Evolutionary conservation across 2,888 invertebrate genomes (phyloP).

Genomic region (Thymelicus sylvestris): DNA sequence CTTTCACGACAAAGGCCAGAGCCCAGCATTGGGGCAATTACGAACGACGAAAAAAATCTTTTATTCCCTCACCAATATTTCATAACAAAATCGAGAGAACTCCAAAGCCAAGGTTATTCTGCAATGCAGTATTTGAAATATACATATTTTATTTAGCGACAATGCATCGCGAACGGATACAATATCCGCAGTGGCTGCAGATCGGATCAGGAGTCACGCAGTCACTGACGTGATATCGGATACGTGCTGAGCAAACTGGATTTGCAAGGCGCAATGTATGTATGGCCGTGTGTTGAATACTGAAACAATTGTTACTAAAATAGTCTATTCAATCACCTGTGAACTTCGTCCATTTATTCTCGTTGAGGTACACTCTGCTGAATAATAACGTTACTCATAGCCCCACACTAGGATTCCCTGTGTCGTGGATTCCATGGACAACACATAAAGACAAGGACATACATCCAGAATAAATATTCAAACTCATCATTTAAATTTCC

Average conservation of each 20-base stretch:
- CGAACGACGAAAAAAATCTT: too few relatives aligned
- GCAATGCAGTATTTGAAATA: conserved; percentile 9
- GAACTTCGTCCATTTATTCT: too few relatives aligned
- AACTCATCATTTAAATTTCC: too few relatives aligned
- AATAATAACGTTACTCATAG: too few relatives aligned
- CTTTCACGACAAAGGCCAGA: too few relatives aligned
- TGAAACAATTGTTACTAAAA: not conserved
- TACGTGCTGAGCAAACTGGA: conserved; percentile 8
- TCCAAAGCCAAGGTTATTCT: not conserved
- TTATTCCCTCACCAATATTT: not conserved
- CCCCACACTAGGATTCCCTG: too few relatives aligned
- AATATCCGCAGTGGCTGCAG: conserved; percentile 1
- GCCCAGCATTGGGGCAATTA: too few relatives aligned
- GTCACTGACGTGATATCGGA: conserved; percentile 4
- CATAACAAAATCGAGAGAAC: not conserved
- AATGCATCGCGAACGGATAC: conserved; percentile 1
- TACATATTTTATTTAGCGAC: conserved; percentile 10
- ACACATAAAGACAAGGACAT: too few relatives aligned
- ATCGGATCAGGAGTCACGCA: not conserved
- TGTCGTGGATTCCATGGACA: too few relatives aligned
- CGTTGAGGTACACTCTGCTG: too few relatives aligned
- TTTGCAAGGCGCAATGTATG: conserved; percentile 3
- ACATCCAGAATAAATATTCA: too few relatives aligned
- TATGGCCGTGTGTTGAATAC: not conserved
- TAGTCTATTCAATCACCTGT: too few relatives aligned